Base-by-base conservation (phyloP, 2,113 vertebrate genomes). In the Setophaga kirtlandii region DNA sequence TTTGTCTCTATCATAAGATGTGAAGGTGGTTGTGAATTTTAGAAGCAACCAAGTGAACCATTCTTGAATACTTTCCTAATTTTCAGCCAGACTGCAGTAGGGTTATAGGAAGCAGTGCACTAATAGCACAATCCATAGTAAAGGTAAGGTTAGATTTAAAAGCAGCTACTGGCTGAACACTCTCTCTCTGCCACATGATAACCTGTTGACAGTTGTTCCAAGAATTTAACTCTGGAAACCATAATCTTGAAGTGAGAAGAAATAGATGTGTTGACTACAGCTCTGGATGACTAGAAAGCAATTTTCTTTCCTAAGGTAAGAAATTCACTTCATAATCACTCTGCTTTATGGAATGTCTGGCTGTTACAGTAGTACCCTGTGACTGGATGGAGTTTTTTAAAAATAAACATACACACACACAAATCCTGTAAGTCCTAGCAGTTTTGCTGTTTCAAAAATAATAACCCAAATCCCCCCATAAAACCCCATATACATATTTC, bases 391-490 rank as follows among this genome's bases (percentile, higher is more conserved):
- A 60, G 11, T 9, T 83, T 83, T 69, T 68, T 18, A 19, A 63
- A 94, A 90, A 63, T 16, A 25, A 73, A 15, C 3, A 8, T 2
- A 31, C 12, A 59, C 3, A 21, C 2, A 37, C 3, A 27, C 25
- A 73, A 10, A 4, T 56, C 20, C 55, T n/a, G 9, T 27, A 31
- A 55, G 5, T 60, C n/a, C 21, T 52, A 56, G 27, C 20, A 60
- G 30, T 41, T 76, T 42, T 53, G 12, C 33, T 35, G 31, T 33
- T 19, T 59, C 50, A 55, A 44, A 76, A 69, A n/a, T 7, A 56
- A 22, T 27, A 37, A 31, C 11, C 6, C 1, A 5, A 53, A 11
- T 9, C 1, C 3, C 33, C 28, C 10, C 2, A 18, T 33, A 49
- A 25, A 52, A 5, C 6, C 1, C 17, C 23, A 23, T 27, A 28